Evolutionary conservation across 2,113 vertebrate species (phyloP), one percentile per base, ranked within the genome.

Genomic region (Gallinago jamesoni): DNA sequence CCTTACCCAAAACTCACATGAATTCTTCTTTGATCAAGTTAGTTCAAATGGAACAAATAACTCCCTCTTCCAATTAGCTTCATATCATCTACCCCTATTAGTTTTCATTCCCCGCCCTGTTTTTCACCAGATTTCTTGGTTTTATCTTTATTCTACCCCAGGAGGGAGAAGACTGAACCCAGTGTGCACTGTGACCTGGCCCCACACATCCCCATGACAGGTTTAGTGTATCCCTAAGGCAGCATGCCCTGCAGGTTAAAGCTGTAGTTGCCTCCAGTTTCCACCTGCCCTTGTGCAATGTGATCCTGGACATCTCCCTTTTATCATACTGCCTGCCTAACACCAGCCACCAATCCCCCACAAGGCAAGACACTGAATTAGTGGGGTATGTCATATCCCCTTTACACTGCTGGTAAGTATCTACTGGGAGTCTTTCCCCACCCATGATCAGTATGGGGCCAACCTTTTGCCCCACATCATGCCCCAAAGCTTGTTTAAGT

Each of bases 11-110:
- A 95, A 77, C 66, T 67, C 90, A 57, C 45, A 81, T 78, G 76
- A 96, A 93, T 94, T 90, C 73, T 73, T 92, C 92, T 97, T 97
- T 96, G 96, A 95, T 96, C 94, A 86, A 70, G 85, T 78, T 88
- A 95, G 76, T 68, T 96, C 96, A 94, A 95, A 96, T 96, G 92
- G 88, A 95, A 96, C 94, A 93, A 94, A 70, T 89, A 86, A 64
- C 79, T 96, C 87, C 59, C 67, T 73, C 60, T 93, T 93, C 79
- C 92, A 95, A 94, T 96, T 95, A 95, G 60, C 72, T 87, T 81
- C 73, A 86, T 90, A 95, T 90, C 83, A 69, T 93, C 79, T 87
- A 45, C 37, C 62, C 76, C 66, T 94, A 89, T 89, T 87, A 90
- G 37, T 62, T 96, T 93, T 81, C 80, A 87, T 48, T 70, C 35